Evolutionary conservation across 2,113 vertebrate genomes (phyloP).

Genomic region (Myotis yumanensis): DNA sequence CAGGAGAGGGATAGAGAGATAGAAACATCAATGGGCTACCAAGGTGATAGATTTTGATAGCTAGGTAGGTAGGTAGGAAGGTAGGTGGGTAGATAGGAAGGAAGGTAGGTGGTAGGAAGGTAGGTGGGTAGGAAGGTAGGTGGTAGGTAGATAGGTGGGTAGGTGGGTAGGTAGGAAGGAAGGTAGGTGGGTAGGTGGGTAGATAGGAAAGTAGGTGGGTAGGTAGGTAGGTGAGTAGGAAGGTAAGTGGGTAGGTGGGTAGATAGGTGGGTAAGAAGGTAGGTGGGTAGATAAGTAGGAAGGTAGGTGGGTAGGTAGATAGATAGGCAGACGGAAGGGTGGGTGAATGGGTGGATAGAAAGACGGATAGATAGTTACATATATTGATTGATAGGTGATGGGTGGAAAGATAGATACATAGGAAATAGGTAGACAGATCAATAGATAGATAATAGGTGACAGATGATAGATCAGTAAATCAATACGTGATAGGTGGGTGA

Average conservation of each 20-base stretch:
- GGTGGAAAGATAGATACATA: neutral
- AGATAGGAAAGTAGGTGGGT: too few relatives aligned
- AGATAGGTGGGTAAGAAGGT: too few relatives aligned
- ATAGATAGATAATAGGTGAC: neutral
- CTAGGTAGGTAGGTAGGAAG: neutral
- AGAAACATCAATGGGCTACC: too few relatives aligned
- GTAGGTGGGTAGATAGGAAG: neutral
- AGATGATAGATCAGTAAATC: neutral
- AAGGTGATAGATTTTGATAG: neutral
- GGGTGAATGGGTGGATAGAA: neutral
- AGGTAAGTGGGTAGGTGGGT: too few relatives aligned
- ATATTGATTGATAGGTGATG: neutral
- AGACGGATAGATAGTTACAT: neutral
- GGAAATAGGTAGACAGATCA: neutral
- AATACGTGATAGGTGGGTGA: neutral
- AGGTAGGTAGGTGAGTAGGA: too few relatives aligned
- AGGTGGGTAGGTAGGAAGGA: neutral
- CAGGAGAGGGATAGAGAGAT: too few relatives aligned
- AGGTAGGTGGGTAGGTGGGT: too few relatives aligned
- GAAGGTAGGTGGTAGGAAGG: neutral
- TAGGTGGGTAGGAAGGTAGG: too few relatives aligned
- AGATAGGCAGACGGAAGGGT: neutral
- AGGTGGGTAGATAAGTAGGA: too few relatives aligned
- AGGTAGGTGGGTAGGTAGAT: neutral
- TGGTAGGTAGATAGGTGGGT: neutral